These are phyloP conservation scores for Himalopsyche anomala DNA, from an alignment of 2,888 invertebrate genomes.

Conservation along the genomic window DNA sequence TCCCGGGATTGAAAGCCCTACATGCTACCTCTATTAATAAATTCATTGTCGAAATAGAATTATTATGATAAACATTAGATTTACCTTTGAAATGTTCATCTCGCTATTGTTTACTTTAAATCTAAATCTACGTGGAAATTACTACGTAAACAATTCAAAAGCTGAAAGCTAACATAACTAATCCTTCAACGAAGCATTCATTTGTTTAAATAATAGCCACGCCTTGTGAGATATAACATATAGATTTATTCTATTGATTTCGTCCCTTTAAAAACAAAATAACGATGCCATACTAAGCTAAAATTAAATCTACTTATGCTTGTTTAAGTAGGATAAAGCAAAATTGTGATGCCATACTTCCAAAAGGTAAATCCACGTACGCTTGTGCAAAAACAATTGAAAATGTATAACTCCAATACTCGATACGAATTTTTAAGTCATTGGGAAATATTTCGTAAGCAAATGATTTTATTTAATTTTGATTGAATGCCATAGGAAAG, in stretches of 20 bases:
- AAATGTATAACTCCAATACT: too few species aligned
- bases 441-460: too few species aligned
- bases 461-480: too few species aligned
- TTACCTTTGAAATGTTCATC: conserved; percentile 4
- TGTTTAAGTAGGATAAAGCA: too few species aligned
- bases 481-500: too few species aligned
- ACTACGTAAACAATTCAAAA: background rate
- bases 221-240: background rate
- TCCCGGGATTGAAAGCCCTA: too few species aligned
- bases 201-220: background rate
- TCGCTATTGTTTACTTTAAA: background rate
- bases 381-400: too few species aligned
- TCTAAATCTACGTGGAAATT: background rate
- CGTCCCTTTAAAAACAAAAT: background rate
- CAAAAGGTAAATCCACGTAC: too few species aligned
- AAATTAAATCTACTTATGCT: too few species aligned
- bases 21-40: too few species aligned
- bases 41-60: background rate
- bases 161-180: background rate
- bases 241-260: conserved; percentile 38
- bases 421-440: too few species aligned
- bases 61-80: background rate
- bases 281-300: background rate
- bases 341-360: too few species aligned
- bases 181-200: conserved; percentile 11